Conservation (phyloP, 2,113 vertebrate species). For the Grammomys dolichurus region DNA sequence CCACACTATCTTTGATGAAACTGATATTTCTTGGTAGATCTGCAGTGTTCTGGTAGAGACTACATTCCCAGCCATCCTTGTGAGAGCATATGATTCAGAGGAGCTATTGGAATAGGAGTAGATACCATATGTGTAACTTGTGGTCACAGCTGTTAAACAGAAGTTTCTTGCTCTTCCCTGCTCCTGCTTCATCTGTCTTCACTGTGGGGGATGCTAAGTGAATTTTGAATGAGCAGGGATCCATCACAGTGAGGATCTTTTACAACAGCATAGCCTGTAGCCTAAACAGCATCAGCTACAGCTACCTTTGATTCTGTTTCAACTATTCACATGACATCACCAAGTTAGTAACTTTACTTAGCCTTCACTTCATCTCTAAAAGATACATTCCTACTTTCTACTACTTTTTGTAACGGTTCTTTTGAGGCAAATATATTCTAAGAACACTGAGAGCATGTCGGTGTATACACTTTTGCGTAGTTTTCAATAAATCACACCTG, state of each 20-base stretch:
- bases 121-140: background rate
- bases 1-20: background rate
- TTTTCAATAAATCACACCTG: background rate
- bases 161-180: background rate
- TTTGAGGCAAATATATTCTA: conserved; percentile 5
- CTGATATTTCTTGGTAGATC: background rate
- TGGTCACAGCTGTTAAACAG: too few species aligned
- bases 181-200: background rate
- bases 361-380: background rate
- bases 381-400: background rate
- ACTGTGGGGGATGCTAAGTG: background rate
- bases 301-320: background rate
- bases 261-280: background rate
- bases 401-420: background rate
- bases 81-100: background rate
- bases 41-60: background rate
- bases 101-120: background rate
- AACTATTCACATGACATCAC: background rate
- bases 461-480: background rate
- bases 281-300: background rate
- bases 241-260: background rate
- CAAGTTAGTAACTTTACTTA: background rate
- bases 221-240: background rate
- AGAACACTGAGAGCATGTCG: conserved; percentile 21
- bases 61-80: background rate